Evolutionary conservation across 2,888 invertebrate genomes (phyloP).

Genomic region (Platycheirus albimanus): DNA sequence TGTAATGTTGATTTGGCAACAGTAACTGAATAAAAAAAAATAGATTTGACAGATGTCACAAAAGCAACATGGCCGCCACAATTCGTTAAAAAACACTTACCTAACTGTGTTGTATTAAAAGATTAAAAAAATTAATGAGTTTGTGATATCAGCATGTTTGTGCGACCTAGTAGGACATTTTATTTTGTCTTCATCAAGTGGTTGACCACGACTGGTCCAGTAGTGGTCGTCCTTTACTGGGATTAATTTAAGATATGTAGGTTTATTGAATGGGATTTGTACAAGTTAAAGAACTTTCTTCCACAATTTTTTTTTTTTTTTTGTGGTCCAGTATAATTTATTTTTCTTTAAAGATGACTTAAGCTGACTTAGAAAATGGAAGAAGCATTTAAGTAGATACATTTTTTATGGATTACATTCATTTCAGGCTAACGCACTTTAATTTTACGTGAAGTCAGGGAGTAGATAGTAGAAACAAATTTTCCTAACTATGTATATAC

Average conservation of each 20-base stretch:
- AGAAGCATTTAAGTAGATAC: background rate
- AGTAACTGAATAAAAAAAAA: too few relatives aligned
- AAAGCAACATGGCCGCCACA: too few relatives aligned
- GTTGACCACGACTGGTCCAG: constrained; percentile 32
- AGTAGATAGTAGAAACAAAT: too few relatives aligned
- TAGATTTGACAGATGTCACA: too few relatives aligned
- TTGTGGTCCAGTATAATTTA: background rate
- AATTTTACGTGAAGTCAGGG: background rate
- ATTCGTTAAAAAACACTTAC: too few relatives aligned
- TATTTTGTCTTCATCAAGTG: constrained; percentile 29
- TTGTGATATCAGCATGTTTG: too few relatives aligned
- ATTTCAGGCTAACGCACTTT: background rate
- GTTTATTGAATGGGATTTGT: constrained; percentile 46
- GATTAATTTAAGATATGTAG: constrained; percentile 41
- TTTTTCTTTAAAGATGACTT: background rate
- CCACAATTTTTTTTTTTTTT: constrained; percentile 15
- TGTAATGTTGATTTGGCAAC: too few relatives aligned
- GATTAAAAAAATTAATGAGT: too few relatives aligned
- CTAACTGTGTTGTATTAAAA: too few relatives aligned
- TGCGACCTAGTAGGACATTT: too few relatives aligned
- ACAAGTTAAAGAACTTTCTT: constrained; percentile 33
- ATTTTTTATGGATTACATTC: background rate
- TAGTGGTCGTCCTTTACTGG: constrained; percentile 24
- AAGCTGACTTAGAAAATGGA: background rate
- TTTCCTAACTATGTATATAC: too few relatives aligned